phyloP scores from a whole-genome alignment of 1,140 invertebrate species.

The Drosophila saltans region DNA sequence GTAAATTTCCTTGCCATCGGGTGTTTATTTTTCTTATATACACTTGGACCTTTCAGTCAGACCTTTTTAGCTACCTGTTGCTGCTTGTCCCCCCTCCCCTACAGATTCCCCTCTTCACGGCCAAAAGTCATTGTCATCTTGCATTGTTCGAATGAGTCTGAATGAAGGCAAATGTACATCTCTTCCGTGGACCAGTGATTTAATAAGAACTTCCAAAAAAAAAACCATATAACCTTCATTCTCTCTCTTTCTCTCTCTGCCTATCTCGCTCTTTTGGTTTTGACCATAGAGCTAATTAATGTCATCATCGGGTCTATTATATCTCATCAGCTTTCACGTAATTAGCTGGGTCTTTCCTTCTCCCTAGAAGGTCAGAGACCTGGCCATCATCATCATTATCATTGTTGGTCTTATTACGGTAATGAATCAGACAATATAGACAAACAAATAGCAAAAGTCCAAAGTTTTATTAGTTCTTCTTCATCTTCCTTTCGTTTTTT shows the following conservation, averaged over 20 bases:
- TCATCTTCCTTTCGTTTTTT: slow-evolving; percentile 6
- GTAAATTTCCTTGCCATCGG: slow-evolving; percentile 41
- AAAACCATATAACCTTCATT: slow-evolving; percentile 32
- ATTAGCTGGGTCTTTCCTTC: slow-evolving; percentile 53
- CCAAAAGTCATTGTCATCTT: slow-evolving; percentile 53
- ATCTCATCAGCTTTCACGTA: slow-evolving; percentile 61
- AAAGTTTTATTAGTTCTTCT: slow-evolving; percentile 39
- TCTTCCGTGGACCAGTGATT: slow-evolving; percentile 36
- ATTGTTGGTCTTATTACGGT: slow-evolving; percentile 31
- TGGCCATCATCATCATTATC: slow-evolving; percentile 65
- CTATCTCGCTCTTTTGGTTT: slow-evolving; percentile 14
- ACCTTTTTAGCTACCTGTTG: slow-evolving; percentile 58
- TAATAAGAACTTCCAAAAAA: slow-evolving; percentile 30
- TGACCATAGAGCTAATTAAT: slow-evolving; percentile 69
- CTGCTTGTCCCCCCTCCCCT: neutral
- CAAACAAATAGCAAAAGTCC: slow-evolving; percentile 20
- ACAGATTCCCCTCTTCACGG: neutral
- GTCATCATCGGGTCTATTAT: slow-evolving; percentile 72
- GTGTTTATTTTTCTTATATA: slow-evolving; percentile 50
- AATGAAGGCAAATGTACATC: slow-evolving; percentile 8
- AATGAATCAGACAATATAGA: slow-evolving; percentile 21
- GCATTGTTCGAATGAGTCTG: slow-evolving; percentile 40
- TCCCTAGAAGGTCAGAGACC: slow-evolving; percentile 57
- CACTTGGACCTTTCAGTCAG: slow-evolving; percentile 21
- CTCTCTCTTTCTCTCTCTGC: neutral